Percentiles rank a stretch among this genome's conserved stretches.
These are phyloP conservation scores for Drosophila micromelanica DNA, from an alignment of 1,140 invertebrate species.

Conservation along the genomic window DNA sequence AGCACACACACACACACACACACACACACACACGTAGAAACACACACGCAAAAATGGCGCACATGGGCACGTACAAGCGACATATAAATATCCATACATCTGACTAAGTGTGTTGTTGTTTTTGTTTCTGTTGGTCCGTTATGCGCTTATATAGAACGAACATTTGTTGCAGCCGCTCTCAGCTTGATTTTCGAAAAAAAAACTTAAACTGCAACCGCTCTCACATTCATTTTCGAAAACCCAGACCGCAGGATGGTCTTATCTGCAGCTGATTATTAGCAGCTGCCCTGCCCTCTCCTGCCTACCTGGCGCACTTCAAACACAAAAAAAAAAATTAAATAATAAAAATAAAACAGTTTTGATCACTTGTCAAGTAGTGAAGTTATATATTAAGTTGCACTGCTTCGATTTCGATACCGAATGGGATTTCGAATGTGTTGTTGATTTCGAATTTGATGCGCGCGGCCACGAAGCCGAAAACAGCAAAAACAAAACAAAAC, in stretches of 20 bases:
- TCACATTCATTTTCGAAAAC: not conserved
- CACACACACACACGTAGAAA: too few species aligned
- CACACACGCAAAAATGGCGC: slow-evolving; percentile 16
- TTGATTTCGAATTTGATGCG: slow-evolving; percentile 28
- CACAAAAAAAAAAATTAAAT: not conserved
- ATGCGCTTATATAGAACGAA: slow-evolving; percentile 3
- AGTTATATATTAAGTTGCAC: slow-evolving; percentile 4
- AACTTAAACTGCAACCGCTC: not conserved
- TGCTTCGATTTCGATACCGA: slow-evolving; percentile 16
- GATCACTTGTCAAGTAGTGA: not conserved
- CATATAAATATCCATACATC: not conserved
- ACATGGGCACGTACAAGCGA: slow-evolving; percentile 42
- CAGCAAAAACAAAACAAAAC: slow-evolving; percentile 15
- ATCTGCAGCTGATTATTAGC: slow-evolving; percentile 36
- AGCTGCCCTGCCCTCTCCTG: not conserved
- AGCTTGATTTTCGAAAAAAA: not conserved
- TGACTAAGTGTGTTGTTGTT: not conserved
- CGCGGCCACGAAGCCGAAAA: slow-evolving; percentile 33
- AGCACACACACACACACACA: slow-evolving; percentile 22
- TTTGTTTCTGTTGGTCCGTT: not conserved
- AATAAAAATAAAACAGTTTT: slow-evolving; percentile 6
- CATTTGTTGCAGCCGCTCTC: slow-evolving; percentile 26
- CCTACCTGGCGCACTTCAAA: too few species aligned
- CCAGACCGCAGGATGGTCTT: slow-evolving; percentile 22
- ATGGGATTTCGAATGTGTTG: slow-evolving; percentile 12